A percentile compares a stretch with the other conserved stretches of the same genome.
Evolutionary conservation across 2,888 invertebrate species (phyloP).

Genomic region (Idaea straminata): DNA sequence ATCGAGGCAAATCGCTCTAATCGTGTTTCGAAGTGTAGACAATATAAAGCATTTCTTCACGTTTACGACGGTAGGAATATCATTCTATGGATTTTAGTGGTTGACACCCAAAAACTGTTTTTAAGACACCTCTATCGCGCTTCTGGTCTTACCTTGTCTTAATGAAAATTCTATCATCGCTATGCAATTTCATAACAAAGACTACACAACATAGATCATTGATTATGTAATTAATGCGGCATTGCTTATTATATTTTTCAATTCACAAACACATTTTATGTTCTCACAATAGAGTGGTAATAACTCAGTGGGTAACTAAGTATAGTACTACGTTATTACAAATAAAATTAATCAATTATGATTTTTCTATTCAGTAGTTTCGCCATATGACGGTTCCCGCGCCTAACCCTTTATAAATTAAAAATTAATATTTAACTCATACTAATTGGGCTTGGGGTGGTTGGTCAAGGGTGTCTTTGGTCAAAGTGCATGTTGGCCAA

Average conservation of each 20-base stretch:
- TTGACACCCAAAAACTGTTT: no score
- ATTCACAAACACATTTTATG: slow-evolving; percentile 1
- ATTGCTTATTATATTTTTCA: neutral
- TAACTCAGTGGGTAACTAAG: no score
- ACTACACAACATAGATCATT: neutral
- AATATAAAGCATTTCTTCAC: no score
- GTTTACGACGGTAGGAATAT: no score
- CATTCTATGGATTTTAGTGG: no score
- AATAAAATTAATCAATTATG: slow-evolving; percentile 4
- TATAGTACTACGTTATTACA: slow-evolving; percentile 3
- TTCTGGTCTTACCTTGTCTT: no score
- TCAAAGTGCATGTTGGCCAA: no score
- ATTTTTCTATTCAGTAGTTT: neutral
- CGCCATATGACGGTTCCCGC: neutral
- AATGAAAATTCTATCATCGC: no score
- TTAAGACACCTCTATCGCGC: no score
- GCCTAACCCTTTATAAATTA: neutral
- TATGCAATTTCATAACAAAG: neutral
- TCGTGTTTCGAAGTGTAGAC: no score
- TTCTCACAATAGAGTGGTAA: neutral
- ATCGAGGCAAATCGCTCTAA: no score
- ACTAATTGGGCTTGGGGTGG: neutral
- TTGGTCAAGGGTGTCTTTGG: no score
- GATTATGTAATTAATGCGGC: neutral
- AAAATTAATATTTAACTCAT: neutral